Conservation (phyloP, 2,113 vertebrate species). For the Silurus asotus region DNA sequence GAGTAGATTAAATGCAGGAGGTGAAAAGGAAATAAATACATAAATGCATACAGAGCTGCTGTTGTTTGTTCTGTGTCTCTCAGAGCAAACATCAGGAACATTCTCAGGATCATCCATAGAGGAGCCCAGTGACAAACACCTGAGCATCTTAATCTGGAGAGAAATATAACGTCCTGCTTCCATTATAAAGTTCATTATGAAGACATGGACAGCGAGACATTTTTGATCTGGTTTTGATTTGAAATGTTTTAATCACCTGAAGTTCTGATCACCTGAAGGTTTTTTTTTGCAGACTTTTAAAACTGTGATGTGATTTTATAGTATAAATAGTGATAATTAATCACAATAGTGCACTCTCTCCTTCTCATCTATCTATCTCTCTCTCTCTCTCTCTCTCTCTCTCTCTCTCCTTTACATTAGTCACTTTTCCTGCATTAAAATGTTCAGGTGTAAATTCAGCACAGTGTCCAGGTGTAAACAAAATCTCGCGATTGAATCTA, state of each 20-base stretch:
- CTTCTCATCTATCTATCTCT: background rate
- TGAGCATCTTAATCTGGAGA: too few relatives aligned
- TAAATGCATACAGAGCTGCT: background rate
- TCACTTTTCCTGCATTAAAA: background rate
- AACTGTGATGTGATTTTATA: background rate
- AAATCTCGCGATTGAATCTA: too few relatives aligned
- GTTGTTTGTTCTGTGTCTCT: background rate
- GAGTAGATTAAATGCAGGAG: background rate
- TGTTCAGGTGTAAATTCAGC: too few relatives aligned
- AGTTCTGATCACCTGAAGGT: too few relatives aligned
- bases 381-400: background rate
- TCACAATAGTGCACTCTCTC: background rate
- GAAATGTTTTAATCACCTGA: background rate
- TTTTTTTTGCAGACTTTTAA: constrained; percentile 22
- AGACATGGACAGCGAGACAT: too few relatives aligned
- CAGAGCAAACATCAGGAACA: too few relatives aligned
- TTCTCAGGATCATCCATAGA: too few relatives aligned
- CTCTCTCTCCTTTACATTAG: too few relatives aligned
- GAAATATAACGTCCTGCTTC: too few relatives aligned
- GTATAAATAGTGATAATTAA: background rate
- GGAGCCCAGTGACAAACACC: too few relatives aligned
- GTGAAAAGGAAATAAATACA: background rate
- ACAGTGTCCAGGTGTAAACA: too few relatives aligned
- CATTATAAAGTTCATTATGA: too few relatives aligned
- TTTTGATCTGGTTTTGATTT: background rate